Conservation (phyloP, 2,113 vertebrate species). For the Chamaetylas fuelleborni region DNA sequence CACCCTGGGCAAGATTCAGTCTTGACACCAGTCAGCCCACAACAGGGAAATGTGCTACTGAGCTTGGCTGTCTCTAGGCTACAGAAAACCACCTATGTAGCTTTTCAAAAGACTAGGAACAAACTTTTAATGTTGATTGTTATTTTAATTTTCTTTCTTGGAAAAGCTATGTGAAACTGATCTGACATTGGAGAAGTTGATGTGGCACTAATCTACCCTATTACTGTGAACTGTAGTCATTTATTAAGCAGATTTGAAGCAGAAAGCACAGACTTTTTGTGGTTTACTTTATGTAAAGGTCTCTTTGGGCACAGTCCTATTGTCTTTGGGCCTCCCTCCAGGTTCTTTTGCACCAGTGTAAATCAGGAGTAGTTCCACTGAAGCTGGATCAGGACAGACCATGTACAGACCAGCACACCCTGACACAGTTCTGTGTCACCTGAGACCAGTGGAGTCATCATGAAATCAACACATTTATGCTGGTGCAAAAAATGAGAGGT, state of each 20-base stretch:
- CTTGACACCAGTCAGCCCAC: neutral
- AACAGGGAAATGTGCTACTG: neutral
- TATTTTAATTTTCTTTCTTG: neutral
- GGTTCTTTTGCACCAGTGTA: neutral
- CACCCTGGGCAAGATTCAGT: neutral
- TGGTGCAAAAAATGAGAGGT: neutral
- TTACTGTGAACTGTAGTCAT: neutral
- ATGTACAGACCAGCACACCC: neutral
- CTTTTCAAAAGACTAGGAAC: neutral
- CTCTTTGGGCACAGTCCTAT: neutral
- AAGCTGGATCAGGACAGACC: neutral
- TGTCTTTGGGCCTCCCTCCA: neutral
- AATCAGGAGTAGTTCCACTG: neutral
- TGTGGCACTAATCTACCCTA: conserved; percentile 6
- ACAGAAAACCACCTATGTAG: neutral
- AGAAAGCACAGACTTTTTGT: neutral
- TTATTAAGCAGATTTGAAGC: neutral
- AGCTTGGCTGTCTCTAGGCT: neutral
- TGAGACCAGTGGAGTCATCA: neutral
- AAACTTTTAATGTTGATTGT: neutral
- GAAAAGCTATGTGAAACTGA: neutral
- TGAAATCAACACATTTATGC: neutral
- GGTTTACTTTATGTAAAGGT: neutral
- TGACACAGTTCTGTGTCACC: fast-evolving
- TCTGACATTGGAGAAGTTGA: neutral